phyloP scores from a whole-genome alignment of 2,113 vertebrate species.

The Tichodroma muraria region DNA sequence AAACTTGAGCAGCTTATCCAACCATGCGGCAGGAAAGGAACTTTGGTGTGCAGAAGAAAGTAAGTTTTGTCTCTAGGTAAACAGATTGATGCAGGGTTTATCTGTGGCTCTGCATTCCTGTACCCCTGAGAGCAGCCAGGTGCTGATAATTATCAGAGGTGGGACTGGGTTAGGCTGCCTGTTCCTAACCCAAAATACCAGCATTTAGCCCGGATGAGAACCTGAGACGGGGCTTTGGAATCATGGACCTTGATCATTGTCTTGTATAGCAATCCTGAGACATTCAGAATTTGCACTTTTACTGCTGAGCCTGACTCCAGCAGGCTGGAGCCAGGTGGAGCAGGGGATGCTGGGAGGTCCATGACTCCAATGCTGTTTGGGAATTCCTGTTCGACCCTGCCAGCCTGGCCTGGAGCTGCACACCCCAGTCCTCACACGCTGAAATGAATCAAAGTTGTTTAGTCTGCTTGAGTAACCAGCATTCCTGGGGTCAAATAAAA shows the following conservation, averaged over 20 bases:
- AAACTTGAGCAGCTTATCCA: not conserved
- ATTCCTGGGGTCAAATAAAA: not conserved
- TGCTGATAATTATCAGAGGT: not conserved
- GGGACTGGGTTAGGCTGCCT: not conserved
- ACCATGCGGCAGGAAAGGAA: not conserved
- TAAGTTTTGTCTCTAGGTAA: not conserved
- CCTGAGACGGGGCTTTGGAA: not conserved
- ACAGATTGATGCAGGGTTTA: not conserved
- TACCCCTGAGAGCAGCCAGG: not conserved
- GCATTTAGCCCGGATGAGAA: not conserved
- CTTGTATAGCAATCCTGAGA: not conserved
- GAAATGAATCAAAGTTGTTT: not conserved
- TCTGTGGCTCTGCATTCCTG: not conserved
- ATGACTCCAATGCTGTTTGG: not conserved
- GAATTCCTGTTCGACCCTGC: not conserved
- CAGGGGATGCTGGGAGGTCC: not conserved
- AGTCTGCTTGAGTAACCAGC: not conserved
- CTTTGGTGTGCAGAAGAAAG: not conserved
- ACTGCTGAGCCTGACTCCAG: not conserved
- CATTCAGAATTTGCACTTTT: not conserved
- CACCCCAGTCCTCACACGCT: not conserved
- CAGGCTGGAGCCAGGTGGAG: not conserved
- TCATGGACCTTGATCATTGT: not conserved
- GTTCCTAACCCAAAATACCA: not conserved
- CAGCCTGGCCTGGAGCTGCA: not conserved